Evolutionary conservation across 2,113 vertebrate species (phyloP).

Genomic region (Miniopterus natalensis): DNA sequence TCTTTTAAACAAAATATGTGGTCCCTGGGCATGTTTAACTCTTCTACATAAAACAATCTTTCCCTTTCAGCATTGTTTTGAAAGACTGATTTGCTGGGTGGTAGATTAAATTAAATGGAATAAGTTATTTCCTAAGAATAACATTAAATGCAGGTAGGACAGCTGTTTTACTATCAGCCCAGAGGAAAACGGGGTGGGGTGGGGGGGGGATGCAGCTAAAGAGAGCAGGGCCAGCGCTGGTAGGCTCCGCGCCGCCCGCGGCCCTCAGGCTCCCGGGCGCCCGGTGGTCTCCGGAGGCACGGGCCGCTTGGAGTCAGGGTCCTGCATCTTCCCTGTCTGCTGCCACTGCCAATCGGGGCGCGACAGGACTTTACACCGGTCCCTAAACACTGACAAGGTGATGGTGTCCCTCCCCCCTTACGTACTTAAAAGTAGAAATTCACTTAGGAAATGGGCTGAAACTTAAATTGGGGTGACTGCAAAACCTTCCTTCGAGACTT

Average conservation of each 20-base stretch:
- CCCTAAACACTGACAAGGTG: background rate
- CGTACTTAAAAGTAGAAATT: background rate
- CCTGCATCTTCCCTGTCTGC: background rate
- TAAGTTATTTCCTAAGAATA: constrained; percentile 38
- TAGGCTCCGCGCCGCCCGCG: too few species aligned
- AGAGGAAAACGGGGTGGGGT: background rate
- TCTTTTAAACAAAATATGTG: constrained; percentile 28
- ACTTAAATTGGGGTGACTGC: background rate
- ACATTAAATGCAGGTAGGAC: background rate
- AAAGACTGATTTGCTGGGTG: background rate
- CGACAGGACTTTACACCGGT: background rate
- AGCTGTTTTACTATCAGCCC: background rate
- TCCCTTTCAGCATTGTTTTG: background rate
- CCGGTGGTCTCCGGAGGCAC: background rate
- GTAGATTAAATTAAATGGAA: background rate
- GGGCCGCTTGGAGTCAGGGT: background rate
- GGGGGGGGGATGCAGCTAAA: background rate
- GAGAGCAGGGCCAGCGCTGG: background rate
- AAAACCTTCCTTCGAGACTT: background rate
- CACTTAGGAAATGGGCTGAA: background rate
- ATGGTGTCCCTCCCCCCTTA: background rate
- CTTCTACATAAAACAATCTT: constrained; percentile 4
- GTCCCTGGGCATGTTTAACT: background rate
- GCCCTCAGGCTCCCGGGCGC: background rate
- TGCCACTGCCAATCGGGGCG: background rate